Evolutionary conservation across 2,113 vertebrate genomes (phyloP), one percentile per base, ranked within the genome.

Genomic region (Hyaena hyaena): DNA sequence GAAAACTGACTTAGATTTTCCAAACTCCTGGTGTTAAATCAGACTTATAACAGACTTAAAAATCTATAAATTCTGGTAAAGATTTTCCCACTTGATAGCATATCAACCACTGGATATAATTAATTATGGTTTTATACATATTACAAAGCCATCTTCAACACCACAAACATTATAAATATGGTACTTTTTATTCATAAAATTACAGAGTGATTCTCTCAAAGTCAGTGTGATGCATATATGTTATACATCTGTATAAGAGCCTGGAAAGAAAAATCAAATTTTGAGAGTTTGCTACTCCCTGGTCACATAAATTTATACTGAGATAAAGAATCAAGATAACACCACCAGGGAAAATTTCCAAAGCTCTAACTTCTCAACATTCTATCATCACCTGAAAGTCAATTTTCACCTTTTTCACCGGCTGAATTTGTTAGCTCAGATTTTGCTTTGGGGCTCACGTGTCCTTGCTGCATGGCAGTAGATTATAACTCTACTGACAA

Each of bases 341-440:
- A 98, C 96, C 63, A 98, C 63, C 35, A 97, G 65, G 73, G 95
- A 98, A 98, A 98, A 98, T 97, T 98, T 98, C 98, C 97, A 98
- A 98, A 98, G 98, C 98, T 98, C 98, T 98, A 98, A 98, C 98
- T 98, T 99, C 98, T 98, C 98, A 98, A 98, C 95, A 98, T 98
- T 99, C 98, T 98, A 98, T 98, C 98, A 98, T 98, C 98, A 98
- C 98, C 98, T 98, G 98, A 97, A 99, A 99, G 98, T 98, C 98
- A 99, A 99, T 99, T 99, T 99, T 99, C 99, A 99, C 98, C 99
- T 99, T 98, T 98, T 98, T 98, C 98, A 98, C 95, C 92, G 97
- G 97, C 98, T 98, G 98, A 98, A 98, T 98, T 98, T 98, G 97
- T 98, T 98, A 98, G 98, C 97, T 98, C 98, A 96, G 96, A 98